A percentile compares a stretch with the other conserved stretches of the same genome.
Evolutionary conservation across 1,140 invertebrate species (phyloP).

Genomic region (Geopemphigus sp.): DNA sequence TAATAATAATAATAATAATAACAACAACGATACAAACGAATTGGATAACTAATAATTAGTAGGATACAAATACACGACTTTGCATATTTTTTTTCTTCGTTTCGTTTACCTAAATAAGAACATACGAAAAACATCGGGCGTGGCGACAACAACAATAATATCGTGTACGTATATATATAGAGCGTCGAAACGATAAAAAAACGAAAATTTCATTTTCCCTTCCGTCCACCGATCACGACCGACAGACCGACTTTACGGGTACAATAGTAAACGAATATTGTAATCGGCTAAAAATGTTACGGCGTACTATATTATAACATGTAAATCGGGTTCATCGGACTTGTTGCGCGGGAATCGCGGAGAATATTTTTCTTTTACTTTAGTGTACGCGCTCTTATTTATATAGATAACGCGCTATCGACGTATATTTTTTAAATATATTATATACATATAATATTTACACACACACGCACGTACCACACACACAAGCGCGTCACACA

Average conservation of each 20-base stretch:
- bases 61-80: slow-evolving; percentile 11
- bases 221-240: too few species aligned
- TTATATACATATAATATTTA: background rate
- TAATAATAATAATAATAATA: slow-evolving; percentile 12
- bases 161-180: background rate
- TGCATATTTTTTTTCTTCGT: too few species aligned
- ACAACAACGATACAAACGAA: slow-evolving; percentile 10
- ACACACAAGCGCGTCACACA: too few species aligned
- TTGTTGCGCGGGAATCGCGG: too few species aligned
- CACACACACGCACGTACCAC: background rate
- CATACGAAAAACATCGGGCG: background rate
- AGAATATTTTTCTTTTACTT: too few species aligned
- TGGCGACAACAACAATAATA: background rate
- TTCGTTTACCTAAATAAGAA: background rate
- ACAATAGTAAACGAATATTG: background rate
- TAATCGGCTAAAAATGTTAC: too few species aligned
- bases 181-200: background rate
- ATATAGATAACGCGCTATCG: background rate
- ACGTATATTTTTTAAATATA: background rate
- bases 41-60: slow-evolving; percentile 29
- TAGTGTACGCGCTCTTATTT: too few species aligned
- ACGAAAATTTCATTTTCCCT: too few species aligned
- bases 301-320: too few species aligned
- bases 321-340: too few species aligned
- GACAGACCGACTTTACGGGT: too few species aligned